These are phyloP conservation scores for Tachysurus fulvidraco DNA, from an alignment of 2,113 vertebrate species.

Conservation along the genomic window DNA sequence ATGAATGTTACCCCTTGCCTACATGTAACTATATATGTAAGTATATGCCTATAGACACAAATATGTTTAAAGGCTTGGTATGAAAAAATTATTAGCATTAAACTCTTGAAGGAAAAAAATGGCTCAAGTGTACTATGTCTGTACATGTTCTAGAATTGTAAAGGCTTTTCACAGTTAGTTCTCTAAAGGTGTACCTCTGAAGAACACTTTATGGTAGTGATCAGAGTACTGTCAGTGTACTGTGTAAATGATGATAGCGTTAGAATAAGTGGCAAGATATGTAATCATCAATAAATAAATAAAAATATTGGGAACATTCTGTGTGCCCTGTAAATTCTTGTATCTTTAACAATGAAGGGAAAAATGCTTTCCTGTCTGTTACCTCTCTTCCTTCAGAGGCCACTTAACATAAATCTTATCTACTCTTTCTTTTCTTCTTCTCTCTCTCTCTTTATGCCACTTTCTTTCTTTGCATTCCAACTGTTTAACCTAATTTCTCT, in stretches of 20 bases:
- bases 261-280: neutral
- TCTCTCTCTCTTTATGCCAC: neutral
- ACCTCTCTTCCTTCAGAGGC: neutral
- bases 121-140: neutral
- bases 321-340: neutral
- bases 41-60: neutral
- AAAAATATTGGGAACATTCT: neutral
- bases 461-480: neutral
- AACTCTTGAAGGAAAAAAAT: neutral
- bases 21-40: neutral
- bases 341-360: neutral
- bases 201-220: neutral
- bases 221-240: neutral
- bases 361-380: neutral
- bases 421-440: neutral
- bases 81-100: neutral
- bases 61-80: neutral
- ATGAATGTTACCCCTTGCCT: neutral
- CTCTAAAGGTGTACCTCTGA: neutral
- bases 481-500: conserved; percentile 35
- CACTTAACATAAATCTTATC: neutral
- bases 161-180: neutral
- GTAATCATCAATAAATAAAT: neutral
- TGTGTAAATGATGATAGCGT: neutral
- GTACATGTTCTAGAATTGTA: neutral